Evolutionary conservation across 2,888 invertebrate genomes (phyloP), one percentile per base, ranked within the genome.

Genomic region (Prosopocoilus inquinatus): DNA sequence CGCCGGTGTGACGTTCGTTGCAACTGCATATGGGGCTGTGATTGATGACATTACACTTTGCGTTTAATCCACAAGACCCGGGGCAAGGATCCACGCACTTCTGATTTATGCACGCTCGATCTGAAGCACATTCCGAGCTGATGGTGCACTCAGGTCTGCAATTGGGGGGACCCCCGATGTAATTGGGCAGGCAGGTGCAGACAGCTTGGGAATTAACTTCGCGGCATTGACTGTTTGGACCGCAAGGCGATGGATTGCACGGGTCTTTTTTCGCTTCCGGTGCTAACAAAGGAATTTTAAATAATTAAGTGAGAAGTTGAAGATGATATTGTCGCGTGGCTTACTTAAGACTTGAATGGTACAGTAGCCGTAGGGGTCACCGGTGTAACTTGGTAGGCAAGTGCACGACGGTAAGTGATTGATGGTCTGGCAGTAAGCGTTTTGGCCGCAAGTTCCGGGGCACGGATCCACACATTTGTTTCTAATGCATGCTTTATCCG

Each of bases 11-110:
- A 62, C 84, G 84, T 35, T 76, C 63, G 13, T 80, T 75, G 67
- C 91, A 91, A 43, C 81, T 81, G 71, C 94, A 94, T 62, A 85
- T 84, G 7, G 92, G 89, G 61, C 86, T 79, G 69, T 91, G 91
- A 64, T 88, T 86, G 12, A 89, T 82, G 33, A 88, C 87, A 76
- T 86, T 83, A 69, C 92, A 93, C 65, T 83, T 78, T 11, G 90
- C 86, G 71, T 87, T 88, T 48, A 81, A 79, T 48, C 91, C 93
- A 70, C 93, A 93, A 49, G 87, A 83, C 48, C 90, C 91, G 55
- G 85, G 83, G 66, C 91, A 89, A 44, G 89, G 88, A 69, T 89
- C 84, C 4, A 70, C 69, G 66, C 88, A 89, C 75, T 85, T 85
- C 64, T 83, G 82, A 64, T 83, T 82, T 16, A 84, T 71, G 64